phyloP scores from a whole-genome alignment of 2,888 invertebrate species.

The Conistra vaccinii region DNA sequence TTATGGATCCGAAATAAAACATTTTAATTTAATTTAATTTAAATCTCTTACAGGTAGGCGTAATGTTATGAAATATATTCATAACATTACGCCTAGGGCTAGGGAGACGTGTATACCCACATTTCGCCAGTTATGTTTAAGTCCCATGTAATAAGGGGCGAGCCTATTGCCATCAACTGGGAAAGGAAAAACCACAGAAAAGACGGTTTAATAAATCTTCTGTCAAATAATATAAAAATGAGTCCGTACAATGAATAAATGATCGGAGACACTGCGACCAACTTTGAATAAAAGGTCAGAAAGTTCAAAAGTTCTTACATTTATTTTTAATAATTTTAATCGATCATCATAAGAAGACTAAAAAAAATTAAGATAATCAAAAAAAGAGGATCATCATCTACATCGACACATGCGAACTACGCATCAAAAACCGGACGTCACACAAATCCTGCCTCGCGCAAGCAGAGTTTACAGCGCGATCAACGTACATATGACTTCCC shows the following conservation, averaged over 20 bases:
- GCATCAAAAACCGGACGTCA: no score
- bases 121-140: neutral
- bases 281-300: neutral
- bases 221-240: neutral
- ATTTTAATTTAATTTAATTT: no score
- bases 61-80: no score
- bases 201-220: neutral
- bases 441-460: no score
- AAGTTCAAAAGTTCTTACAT: no score
- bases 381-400: no score
- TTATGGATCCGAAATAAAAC: no score
- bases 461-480: no score
- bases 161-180: neutral
- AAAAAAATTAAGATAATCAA: neutral
- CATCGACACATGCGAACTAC: no score
- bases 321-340: neutral
- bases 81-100: neutral
- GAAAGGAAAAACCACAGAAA: neutral
- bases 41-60: no score
- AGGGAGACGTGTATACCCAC: neutral
- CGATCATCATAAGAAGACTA: neutral
- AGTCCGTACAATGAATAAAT: neutral
- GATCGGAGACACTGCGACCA: no score
- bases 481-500: no score
- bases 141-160: neutral